Base-by-base conservation (phyloP, 2,797 vertebrate species). In the Oreochromis mossambicus region DNA sequence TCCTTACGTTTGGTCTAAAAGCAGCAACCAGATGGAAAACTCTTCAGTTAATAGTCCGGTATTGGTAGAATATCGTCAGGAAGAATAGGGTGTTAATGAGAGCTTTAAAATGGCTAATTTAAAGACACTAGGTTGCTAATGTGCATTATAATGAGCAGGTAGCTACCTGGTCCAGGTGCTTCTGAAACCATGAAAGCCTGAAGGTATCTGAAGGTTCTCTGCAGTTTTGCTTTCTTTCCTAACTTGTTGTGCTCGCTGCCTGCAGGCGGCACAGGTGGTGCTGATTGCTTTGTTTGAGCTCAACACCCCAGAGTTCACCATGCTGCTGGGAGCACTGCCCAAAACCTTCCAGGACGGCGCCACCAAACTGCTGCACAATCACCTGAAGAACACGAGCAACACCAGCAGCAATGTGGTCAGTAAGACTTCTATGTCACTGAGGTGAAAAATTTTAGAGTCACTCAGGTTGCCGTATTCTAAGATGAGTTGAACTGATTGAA, bases 331-430 rank as follows among this genome's bases (percentile, higher is more conserved):
- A 86, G 98, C 98, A 73, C 97, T 99, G 95, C 98, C 98, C 89
- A 99, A 99, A 96, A 99, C 98, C 87, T 99, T 99, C 96, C 98
- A 99, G 95, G 98, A 99, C 34, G 98, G 98, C 89, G 97, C 98
- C 94, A 99, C 98, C 93, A 99, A 98, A 88, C 97, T 99, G 86
- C 96, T 99, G 63, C 98, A 99, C 94, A 98, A 96, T 94, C 98
- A 99, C 95, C 97, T 99, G 93, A 98, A 98, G 96, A 99, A 98
- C 95, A 97, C 97, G 86, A 98, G 97, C 94, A 98, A 98, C 91
- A 97, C 97, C 85, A 96, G 96, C 95, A 96, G 93, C 95, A 96
- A 86, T 3, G 92, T 99, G 97, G 98, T 99, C 88, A 75, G 70
- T 63, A 63, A 63, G 32, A 63, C 8, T 36, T 63, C 58, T 63